Base-by-base conservation (phyloP, 2,888 invertebrate species). In the Noctua pronuba region DNA sequence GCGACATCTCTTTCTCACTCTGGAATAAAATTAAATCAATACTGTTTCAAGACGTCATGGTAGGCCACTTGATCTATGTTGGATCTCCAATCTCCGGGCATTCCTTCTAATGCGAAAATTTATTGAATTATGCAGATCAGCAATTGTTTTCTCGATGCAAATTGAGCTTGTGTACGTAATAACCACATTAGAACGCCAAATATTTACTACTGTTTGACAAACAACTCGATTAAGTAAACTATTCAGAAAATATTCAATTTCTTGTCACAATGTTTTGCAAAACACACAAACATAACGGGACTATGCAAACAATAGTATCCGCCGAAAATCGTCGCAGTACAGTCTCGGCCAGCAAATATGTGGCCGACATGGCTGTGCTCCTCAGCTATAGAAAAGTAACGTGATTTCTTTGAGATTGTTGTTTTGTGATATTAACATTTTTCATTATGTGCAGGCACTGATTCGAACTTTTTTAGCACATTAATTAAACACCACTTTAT, bases 341-440 rank as follows among this genome's bases (percentile, higher is more conserved):
- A 65, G 65, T 38, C 21, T 70, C 41, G 38, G 41, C 62, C n/a
- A 31, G 35, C 67, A 68, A 66, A 70, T 72, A 69, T 55, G 83
- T 87, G 84, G 89, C 80, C 13, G 28, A 21, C 21, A 80, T 78
- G 74, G 44, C 78, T 10, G 84, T 89, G 58, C 84, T 88, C 5
- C 76, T 88, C 8, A 86, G 88, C 31, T 88, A 85, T 31, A 88
- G 77, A 80, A 85, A 88, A 80, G 79, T 87, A 75, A 82, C 38
- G 81, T 68, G 31, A 44, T 66, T 73, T 79, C 68, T 76, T 80
- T 79, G 65, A 69, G 49, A 71, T 38, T 58, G 6, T 72, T 24
- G 16, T 46, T 62, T 41, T 69, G 67, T 65, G 52, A 52, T 64
- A 60, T 66, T 77, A 75, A 31, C 18, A n/a, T 49, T 49, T 38